These are phyloP conservation scores for Rugalucina vietnamica DNA, from an alignment of 2,888 invertebrate genomes.

Conservation along the genomic window DNA sequence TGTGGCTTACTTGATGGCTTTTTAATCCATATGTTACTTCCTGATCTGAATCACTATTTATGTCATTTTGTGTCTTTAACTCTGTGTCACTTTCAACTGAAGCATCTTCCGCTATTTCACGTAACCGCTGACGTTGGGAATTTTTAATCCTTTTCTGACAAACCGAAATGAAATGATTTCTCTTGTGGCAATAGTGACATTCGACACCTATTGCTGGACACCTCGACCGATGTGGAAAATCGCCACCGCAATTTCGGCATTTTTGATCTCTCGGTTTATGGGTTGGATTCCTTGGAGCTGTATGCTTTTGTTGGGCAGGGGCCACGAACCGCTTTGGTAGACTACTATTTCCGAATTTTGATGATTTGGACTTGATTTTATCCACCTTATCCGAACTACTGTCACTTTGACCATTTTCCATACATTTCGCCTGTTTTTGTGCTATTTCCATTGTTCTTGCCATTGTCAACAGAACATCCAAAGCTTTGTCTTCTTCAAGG, in stretches of 20 bases:
- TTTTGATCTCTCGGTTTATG: no score
- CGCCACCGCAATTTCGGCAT: neutral
- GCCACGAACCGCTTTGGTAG: no score
- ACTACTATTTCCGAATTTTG: no score
- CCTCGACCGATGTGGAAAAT: neutral
- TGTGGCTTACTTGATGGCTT: neutral
- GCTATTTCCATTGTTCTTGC: conserved; percentile 39
- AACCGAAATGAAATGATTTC: neutral
- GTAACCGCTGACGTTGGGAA: no score
- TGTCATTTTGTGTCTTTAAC: neutral
- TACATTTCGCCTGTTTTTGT: conserved; percentile 14
- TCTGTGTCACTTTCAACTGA: neutral
- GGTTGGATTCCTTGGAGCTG: no score
- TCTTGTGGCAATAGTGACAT: neutral
- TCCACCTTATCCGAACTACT: no score
- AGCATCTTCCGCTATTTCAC: no score
- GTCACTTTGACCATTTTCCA: conserved; percentile 29
- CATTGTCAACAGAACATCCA: conserved; percentile 9
- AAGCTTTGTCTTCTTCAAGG: conserved; percentile 24
- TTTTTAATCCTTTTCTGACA: no score
- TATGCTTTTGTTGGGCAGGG: no score
- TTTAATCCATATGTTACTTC: neutral
- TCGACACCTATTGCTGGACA: neutral
- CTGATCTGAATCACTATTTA: neutral
- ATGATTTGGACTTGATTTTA: no score